Evolutionary conservation across 2,888 invertebrate species (phyloP).

Genomic region (Odontocerum albicorne): DNA sequence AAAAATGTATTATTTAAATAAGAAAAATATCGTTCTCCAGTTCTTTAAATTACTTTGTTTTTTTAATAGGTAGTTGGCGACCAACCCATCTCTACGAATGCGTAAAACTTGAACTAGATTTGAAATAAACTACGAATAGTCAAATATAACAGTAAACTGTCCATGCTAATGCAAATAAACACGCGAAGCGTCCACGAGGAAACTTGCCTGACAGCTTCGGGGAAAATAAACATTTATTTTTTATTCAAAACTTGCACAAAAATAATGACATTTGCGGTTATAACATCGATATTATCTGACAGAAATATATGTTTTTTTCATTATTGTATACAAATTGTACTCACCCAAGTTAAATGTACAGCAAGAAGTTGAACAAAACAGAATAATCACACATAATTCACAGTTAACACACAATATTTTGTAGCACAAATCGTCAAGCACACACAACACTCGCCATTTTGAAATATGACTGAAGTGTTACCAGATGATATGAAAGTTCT

Average conservation of each 20-base stretch:
- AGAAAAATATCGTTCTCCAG: too few relatives aligned
- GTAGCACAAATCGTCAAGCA: slow-evolving; percentile 13
- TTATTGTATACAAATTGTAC: background rate
- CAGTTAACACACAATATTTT: slow-evolving; percentile 19
- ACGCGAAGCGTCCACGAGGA: too few relatives aligned
- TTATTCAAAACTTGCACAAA: too few relatives aligned
- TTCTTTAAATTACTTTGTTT: too few relatives aligned
- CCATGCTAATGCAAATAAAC: too few relatives aligned
- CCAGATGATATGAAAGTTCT: background rate
- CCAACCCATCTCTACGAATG: too few relatives aligned
- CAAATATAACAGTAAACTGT: too few relatives aligned
- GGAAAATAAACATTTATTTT: slow-evolving; percentile 20
- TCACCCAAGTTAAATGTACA: slow-evolving; percentile 10
- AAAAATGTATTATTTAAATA: too few relatives aligned
- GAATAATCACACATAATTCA: slow-evolving; percentile 28
- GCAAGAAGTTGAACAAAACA: slow-evolving; percentile 10
- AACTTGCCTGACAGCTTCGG: slow-evolving; percentile 21
- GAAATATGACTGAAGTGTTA: slow-evolving; percentile 19
- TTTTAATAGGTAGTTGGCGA: too few relatives aligned
- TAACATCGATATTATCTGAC: background rate
- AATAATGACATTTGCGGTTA: slow-evolving; percentile 13
- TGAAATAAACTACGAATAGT: too few relatives aligned
- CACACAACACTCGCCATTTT: slow-evolving; percentile 31
- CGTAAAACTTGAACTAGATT: too few relatives aligned
- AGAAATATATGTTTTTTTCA: background rate